These are phyloP conservation scores for Tipula unca DNA, from an alignment of 2,888 invertebrate genomes.

Conservation along the genomic window DNA sequence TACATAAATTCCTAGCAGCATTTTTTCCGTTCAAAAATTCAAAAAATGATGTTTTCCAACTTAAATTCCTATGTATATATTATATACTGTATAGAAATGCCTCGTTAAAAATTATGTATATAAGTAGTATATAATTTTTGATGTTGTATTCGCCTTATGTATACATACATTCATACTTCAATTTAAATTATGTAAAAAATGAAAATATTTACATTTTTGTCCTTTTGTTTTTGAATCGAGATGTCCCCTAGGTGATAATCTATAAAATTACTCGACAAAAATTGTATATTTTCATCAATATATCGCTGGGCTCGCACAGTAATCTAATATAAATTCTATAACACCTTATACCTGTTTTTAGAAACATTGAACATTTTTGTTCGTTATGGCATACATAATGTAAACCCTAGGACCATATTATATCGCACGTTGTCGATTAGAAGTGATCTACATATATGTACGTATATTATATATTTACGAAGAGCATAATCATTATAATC, in stretches of 20 bases:
- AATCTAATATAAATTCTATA: not conserved
- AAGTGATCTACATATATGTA: not conserved
- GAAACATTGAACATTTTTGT: not conserved
- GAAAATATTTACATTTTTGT: not conserved
- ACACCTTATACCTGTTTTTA: not conserved
- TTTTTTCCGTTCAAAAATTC: not conserved
- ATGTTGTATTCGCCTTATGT: not conserved
- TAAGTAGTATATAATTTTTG: not conserved
- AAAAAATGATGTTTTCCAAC: not conserved
- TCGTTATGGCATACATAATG: not conserved
- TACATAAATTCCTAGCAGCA: not conserved
- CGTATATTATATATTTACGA: not conserved
- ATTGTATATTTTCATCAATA: not conserved
- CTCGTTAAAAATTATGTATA: not conserved
- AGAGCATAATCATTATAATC: not conserved
- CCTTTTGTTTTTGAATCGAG: not conserved
- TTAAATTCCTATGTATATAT: not conserved
- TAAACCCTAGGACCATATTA: not conserved
- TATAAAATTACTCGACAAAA: not conserved
- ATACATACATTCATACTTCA: not conserved
- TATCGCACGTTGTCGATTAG: too few relatives aligned
- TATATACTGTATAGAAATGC: not conserved
- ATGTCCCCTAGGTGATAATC: not conserved
- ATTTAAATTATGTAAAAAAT: constrained; percentile 9
- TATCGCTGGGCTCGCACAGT: not conserved